Percentiles rank a stretch among this genome's conserved stretches.
Evolutionary conservation across 1,140 invertebrate genomes (phyloP).

Genomic region (Nephotettix cincticeps): DNA sequence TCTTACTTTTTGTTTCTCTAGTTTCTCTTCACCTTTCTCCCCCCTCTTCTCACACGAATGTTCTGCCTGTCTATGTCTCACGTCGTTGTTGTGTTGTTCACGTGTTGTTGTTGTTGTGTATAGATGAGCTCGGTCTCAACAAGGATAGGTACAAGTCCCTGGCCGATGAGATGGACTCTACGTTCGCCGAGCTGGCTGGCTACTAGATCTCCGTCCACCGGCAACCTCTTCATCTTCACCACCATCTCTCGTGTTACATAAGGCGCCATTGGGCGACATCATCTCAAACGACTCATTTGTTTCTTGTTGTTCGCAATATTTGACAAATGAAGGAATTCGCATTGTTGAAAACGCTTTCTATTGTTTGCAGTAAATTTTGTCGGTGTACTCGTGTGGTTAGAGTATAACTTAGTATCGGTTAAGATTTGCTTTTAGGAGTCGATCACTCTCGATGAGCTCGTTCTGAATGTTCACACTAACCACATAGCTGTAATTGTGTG

Average conservation of each 20-base stretch:
- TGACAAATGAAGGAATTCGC: slow-evolving; percentile 26
- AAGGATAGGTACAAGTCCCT: slow-evolving; percentile 96
- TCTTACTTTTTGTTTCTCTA: too few relatives aligned
- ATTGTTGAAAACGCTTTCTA: slow-evolving; percentile 11
- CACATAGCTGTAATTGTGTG: slow-evolving; percentile 16
- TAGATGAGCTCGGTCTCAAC: slow-evolving; percentile 91
- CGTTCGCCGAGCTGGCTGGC: slow-evolving; percentile 85
- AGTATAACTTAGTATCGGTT: too few relatives aligned
- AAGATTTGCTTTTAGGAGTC: too few relatives aligned
- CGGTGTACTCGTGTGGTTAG: slow-evolving; percentile 5
- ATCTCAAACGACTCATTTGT: slow-evolving; percentile 5
- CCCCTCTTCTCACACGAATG: too few relatives aligned
- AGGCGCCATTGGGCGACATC: slow-evolving; percentile 27
- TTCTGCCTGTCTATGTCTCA: too few relatives aligned
- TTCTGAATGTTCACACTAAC: slow-evolving; percentile 2
- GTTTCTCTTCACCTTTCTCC: too few relatives aligned
- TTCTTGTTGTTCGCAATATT: slow-evolving; percentile 29
- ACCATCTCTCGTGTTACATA: slow-evolving; percentile 24
- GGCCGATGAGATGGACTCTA: slow-evolving; percentile 97
- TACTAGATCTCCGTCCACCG: slow-evolving; percentile 58
- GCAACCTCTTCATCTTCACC: slow-evolving; percentile 5
- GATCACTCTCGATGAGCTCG: too few relatives aligned
- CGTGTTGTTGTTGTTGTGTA: slow-evolving; percentile 41
- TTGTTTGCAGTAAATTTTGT: slow-evolving; percentile 22
- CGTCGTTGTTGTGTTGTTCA: slow-evolving; percentile 5